Evolutionary conservation across 1,140 invertebrate species (phyloP).

Genomic region (Monochamus saltuarius): DNA sequence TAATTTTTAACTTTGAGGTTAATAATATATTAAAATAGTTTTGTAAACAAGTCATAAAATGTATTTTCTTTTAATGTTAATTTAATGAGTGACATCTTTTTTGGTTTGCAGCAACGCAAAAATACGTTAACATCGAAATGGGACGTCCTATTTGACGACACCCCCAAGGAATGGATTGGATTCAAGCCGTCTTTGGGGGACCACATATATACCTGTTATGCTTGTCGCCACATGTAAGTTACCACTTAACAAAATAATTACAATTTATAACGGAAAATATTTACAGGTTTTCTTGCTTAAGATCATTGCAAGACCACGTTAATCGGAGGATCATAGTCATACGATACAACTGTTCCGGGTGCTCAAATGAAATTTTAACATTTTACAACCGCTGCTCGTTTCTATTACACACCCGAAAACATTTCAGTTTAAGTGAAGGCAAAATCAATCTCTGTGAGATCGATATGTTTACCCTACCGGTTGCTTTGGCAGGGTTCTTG

Average conservation of each 20-base stretch:
- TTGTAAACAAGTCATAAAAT: too few relatives aligned
- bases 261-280: neutral
- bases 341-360: constrained; percentile 39
- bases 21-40: too few relatives aligned
- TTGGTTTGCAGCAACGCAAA: neutral
- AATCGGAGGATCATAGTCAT: constrained; percentile 38
- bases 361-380: constrained; percentile 23
- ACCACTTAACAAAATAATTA: neutral
- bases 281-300: constrained; percentile 41
- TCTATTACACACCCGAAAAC: constrained; percentile 42
- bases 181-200: constrained; percentile 40
- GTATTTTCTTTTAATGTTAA: too few relatives aligned
- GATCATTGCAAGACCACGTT: constrained; percentile 42
- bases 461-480: constrained; percentile 32
- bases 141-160: constrained; percentile 41
- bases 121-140: constrained; percentile 31
- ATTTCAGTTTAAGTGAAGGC: constrained; percentile 34
- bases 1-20: too few relatives aligned
- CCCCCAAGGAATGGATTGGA: constrained; percentile 39
- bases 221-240: constrained; percentile 43
- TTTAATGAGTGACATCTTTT: too few relatives aligned
- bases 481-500: constrained; percentile 38
- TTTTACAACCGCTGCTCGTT: constrained; percentile 47
- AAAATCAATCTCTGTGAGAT: constrained; percentile 40
- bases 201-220: constrained; percentile 45